A percentile compares a stretch with the other conserved stretches of the same genome.
Conservation (phyloP, 2,888 invertebrate genomes). For the Mythimna pallens region DNA sequence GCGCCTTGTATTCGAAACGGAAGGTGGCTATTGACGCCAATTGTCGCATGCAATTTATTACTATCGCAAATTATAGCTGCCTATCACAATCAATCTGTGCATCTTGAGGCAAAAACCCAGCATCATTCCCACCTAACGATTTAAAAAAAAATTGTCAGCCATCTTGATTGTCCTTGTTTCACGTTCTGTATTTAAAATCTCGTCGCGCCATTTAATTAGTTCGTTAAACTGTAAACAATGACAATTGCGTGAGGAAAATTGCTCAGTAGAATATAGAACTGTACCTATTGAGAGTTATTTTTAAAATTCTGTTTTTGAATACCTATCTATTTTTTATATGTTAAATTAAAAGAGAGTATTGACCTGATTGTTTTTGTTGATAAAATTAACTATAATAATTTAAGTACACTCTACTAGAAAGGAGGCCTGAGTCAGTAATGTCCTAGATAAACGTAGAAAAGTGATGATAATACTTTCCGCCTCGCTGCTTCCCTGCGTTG, state of each 20-base stretch:
- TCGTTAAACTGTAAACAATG: slow-evolving; percentile 27
- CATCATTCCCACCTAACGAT: neutral
- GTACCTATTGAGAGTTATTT: slow-evolving; percentile 17
- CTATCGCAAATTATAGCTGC: slow-evolving; percentile 46
- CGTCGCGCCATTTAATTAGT: slow-evolving; percentile 7
- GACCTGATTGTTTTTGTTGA: neutral
- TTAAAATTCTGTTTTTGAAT: neutral
- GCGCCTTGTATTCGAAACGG: slow-evolving; percentile 49
- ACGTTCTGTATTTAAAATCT: slow-evolving; percentile 20
- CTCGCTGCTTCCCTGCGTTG: no score
- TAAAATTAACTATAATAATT: no score
- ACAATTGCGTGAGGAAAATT: slow-evolving; percentile 16
- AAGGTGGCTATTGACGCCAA: slow-evolving; percentile 49
- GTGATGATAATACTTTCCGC: no score
- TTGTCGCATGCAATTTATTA: slow-evolving; percentile 58
- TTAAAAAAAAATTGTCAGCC: neutral
- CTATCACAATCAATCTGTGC: slow-evolving; percentile 48
- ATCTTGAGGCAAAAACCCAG: slow-evolving; percentile 17
- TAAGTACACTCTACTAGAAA: no score
- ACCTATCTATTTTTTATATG: neutral
- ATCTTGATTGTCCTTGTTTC: slow-evolving; percentile 24
- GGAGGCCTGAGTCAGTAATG: no score
- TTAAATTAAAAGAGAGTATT: neutral
- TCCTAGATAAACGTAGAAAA: no score
- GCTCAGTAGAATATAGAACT: slow-evolving; percentile 1